phyloP scores from a whole-genome alignment of 35 echinoderm and acorn worm genomes.

The Heliocidaris erythrogramma region DNA sequence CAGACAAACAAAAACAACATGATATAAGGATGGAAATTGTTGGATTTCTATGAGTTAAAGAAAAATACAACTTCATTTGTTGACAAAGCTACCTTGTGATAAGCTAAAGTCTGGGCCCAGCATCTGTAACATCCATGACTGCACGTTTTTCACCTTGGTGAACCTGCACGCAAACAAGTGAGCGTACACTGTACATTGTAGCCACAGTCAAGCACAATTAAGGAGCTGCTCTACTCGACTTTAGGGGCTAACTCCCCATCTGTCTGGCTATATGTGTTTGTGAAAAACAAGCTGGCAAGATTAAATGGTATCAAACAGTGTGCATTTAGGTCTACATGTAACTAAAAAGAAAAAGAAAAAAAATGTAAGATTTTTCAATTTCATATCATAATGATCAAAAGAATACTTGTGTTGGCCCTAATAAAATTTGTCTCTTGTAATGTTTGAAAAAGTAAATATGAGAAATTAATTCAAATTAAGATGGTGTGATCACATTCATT shows the following conservation, averaged over 20 bases:
- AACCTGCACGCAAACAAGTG: background rate
- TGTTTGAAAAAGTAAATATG: too few species aligned
- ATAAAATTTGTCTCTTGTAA: too few species aligned
- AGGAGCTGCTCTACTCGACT: background rate
- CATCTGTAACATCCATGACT: background rate
- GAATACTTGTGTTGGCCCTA: too few species aligned
- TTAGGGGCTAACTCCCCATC: background rate
- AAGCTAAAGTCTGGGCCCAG: background rate
- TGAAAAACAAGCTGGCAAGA: background rate
- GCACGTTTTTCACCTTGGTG: background rate
- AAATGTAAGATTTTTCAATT: too few species aligned
- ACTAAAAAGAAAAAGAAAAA: too few species aligned
- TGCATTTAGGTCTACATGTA: background rate
- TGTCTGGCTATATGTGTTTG: background rate
- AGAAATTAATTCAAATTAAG: too few species aligned
- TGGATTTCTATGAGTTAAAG: background rate
- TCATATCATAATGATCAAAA: too few species aligned
- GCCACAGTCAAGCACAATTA: background rate
- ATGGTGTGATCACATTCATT: too few species aligned
- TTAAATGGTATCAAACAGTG: background rate
- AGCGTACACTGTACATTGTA: background rate
- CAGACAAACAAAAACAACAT: background rate
- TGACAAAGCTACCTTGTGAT: background rate
- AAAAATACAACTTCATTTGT: background rate
- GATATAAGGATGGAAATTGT: background rate